Conservation (phyloP, 2,113 vertebrate genomes). For the Emydocephalus ijimae region DNA sequence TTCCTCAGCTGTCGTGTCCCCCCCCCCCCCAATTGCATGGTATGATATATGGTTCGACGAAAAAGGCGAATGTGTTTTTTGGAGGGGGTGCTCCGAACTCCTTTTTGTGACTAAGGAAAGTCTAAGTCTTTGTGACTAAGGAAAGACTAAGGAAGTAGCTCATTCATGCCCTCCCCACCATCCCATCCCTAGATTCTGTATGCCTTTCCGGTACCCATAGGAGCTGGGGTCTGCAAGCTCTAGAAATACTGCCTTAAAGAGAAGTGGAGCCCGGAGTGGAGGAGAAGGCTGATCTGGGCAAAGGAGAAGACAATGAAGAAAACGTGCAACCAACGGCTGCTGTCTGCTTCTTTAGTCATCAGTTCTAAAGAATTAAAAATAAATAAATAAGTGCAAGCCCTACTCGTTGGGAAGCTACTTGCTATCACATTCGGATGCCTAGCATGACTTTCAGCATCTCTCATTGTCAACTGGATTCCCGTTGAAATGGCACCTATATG, state of each 20-base stretch:
- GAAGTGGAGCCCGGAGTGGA: not conserved
- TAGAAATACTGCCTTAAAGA: not conserved
- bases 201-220: too few species aligned
- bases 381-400: not conserved
- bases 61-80: not conserved
- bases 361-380: not conserved
- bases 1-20: not conserved
- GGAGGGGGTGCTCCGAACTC: not conserved
- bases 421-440: too few species aligned
- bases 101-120: too few species aligned
- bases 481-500: not conserved
- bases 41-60: not conserved
- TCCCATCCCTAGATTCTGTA: not conserved
- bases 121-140: too few species aligned
- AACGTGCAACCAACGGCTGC: not conserved
- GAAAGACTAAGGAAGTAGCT: too few species aligned
- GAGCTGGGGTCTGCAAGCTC: not conserved
- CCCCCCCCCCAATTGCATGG: not conserved
- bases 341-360: not conserved
- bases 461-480: not conserved
- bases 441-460: not conserved
- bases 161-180: not conserved
- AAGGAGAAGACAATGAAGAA: not conserved
- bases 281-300: not conserved
- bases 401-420: not conserved